Evolutionary conservation across 1,140 invertebrate genomes (phyloP).

Genomic region (Drosophila dunni): DNA sequence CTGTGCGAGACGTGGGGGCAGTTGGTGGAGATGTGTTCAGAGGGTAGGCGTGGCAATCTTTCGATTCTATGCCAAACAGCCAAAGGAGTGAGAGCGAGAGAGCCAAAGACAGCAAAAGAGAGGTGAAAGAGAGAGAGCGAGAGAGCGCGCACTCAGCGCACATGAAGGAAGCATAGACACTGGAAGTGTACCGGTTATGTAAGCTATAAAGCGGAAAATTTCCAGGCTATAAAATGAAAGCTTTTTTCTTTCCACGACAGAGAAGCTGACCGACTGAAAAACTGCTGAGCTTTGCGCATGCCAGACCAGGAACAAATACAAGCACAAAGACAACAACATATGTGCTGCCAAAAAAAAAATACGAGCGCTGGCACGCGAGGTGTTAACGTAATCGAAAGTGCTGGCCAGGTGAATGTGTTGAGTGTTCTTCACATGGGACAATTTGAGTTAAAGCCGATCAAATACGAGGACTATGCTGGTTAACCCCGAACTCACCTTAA

Average conservation of each 20-base stretch:
- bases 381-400: constrained; percentile 39
- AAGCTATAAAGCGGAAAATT: constrained; percentile 74
- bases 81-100: too few species aligned
- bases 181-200: constrained; percentile 74
- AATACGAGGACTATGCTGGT: constrained; percentile 30
- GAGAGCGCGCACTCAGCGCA: constrained; percentile 4
- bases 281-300: constrained; percentile 41
- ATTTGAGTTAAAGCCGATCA: constrained; percentile 33
- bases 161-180: constrained; percentile 26
- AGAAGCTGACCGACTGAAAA: constrained; percentile 26
- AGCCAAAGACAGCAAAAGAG: neutral
- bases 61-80: constrained; percentile 49
- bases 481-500: constrained; percentile 19
- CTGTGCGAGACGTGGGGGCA: constrained; percentile 32
- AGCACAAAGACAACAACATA: constrained; percentile 7
- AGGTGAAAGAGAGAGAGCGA: too few species aligned
- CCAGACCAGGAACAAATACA: constrained; percentile 6
- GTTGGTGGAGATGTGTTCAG: constrained; percentile 6
- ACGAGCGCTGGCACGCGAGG: neutral
- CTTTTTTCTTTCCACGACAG: constrained; percentile 53
- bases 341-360: neutral
- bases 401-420: constrained; percentile 16
- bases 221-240: constrained; percentile 63
- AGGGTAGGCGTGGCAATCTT: constrained; percentile 37
- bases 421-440: constrained; percentile 7